A percentile compares a stretch with the other conserved stretches of the same genome.
Conservation (phyloP, 2,113 vertebrate genomes). For the Ancistrus triradiatus region DNA sequence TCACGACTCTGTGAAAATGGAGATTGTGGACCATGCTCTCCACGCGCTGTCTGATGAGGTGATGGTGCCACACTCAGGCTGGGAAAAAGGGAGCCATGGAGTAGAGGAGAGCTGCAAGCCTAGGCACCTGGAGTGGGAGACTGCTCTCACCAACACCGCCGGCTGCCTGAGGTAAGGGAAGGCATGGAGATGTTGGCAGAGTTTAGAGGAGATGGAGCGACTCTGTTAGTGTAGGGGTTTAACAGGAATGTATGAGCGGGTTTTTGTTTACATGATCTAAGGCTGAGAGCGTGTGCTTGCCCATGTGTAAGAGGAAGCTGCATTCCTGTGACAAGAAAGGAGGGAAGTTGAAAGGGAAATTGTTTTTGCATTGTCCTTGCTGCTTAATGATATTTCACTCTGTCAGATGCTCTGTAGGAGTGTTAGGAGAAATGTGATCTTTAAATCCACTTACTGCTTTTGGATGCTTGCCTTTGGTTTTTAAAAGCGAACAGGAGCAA, state of each 20-base stretch:
- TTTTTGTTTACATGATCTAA: too few species aligned
- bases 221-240: not conserved
- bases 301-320: slow-evolving; percentile 22
- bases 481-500: too few species aligned
- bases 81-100: slow-evolving; percentile 72
- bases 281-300: not conserved
- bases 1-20: slow-evolving; percentile 95
- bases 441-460: slow-evolving; percentile 44
- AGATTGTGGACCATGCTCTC: slow-evolving; percentile 90
- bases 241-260: not conserved
- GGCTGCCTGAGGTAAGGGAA: slow-evolving; percentile 90
- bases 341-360: slow-evolving; percentile 46
- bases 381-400: slow-evolving; percentile 15
- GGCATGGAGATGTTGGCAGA: too few species aligned
- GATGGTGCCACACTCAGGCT: slow-evolving; percentile 86
- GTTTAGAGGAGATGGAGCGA: too few species aligned
- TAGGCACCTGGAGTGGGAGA: slow-evolving; percentile 90
- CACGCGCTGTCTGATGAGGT: slow-evolving; percentile 89
- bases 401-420: slow-evolving; percentile 3
- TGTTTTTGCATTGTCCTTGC: slow-evolving; percentile 9
- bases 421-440: slow-evolving; percentile 40
- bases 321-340: slow-evolving; percentile 34
- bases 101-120: slow-evolving; percentile 85
- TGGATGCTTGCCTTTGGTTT: slow-evolving; percentile 40
- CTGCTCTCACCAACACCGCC: slow-evolving; percentile 88